phyloP scores from a whole-genome alignment of 1,140 invertebrate species.

The Laupala kohalensis region DNA sequence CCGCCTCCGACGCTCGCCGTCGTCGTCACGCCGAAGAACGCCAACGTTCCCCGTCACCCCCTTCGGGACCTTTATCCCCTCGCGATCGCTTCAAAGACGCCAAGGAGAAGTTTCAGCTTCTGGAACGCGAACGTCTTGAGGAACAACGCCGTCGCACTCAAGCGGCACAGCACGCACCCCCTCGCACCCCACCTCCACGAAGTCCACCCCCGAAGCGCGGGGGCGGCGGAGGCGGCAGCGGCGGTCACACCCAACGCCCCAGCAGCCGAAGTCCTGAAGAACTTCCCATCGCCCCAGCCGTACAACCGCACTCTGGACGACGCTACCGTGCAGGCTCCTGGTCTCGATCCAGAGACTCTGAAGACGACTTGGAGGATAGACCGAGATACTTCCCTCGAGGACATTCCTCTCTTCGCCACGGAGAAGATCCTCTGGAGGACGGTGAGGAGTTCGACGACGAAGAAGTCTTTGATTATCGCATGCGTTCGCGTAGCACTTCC shows the following conservation, averaged over 20 bases:
- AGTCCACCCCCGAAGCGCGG: neutral
- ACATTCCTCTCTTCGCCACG: neutral
- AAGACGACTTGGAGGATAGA: slow-evolving; percentile 7
- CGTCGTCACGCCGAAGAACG: neutral
- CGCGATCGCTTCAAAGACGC: slow-evolving; percentile 68
- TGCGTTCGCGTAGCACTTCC: neutral
- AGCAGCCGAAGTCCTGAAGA: neutral
- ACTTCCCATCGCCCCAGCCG: neutral
- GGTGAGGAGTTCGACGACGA: neutral
- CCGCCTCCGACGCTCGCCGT: neutral
- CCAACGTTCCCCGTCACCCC: slow-evolving; percentile 1
- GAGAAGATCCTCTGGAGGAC: neutral
- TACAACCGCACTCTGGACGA: neutral
- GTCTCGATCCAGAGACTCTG: slow-evolving; percentile 2
- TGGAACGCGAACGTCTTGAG: slow-evolving; percentile 53
- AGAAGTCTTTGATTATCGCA: neutral
- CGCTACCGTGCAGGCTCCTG: neutral
- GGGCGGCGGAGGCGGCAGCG: too few relatives aligned
- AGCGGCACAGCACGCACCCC: neutral
- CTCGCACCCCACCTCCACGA: neutral
- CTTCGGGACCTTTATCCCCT: slow-evolving; percentile 36
- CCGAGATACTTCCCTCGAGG: neutral
- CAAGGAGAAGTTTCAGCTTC: slow-evolving; percentile 65
- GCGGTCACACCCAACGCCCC: too few relatives aligned
- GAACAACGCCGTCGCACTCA: slow-evolving; percentile 21